Base-by-base conservation (phyloP, 30 jellyfish, hydroid and myxozoan species). In the Turritopsis rubra region DNA sequence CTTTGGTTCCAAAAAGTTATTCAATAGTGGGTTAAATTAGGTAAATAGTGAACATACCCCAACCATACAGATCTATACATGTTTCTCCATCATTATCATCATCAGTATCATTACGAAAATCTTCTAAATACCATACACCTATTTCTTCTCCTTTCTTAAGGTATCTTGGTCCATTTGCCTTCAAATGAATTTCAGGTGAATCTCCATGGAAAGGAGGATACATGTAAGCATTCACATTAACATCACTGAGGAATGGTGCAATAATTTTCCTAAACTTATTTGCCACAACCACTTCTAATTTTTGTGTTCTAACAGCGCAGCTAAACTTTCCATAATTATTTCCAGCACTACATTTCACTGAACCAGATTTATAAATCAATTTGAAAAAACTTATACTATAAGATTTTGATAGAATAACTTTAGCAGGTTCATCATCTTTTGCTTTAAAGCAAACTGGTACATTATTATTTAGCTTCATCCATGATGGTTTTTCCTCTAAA, bases 41-140 rank as follows among this genome's bases (percentile, higher is more conserved):
- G n/a, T n/a, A n/a, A n/a, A n/a, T n/a, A n/a, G 60, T 41, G 60
- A 3, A 68, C 77, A n/a, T 27, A 68, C 77, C 77, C 77, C 77
- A 68, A 19, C 77, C 77, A 68, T 68, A 68, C 19, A 68, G 0
- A 22, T 68, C 77, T 0, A 68, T n/a, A 22, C 77, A 68, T 7
- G 77, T 68, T 1, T 23, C 28, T n/a, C 77, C 77, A 68, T 68
- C 31, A 27, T 68, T 68, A 68, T 68, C 77, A 1, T 68, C 0
- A 7, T 68, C 77, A 68, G 77, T 68, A n/a, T 8, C 0, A 68
- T 68, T 68, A 0, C 9, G 30, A 16, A 68, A 68, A 68, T 68
- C 77, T 68, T 68, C 77, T 19, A 23, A 23, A 68, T n/a, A 68
- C 77, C 77, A 68, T 0, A 68, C 77, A 68, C 31, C 21, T n/a